These are phyloP conservation scores for Florisuga fusca DNA, from an alignment of 2,797 vertebrate genomes.

Conservation along the genomic window DNA sequence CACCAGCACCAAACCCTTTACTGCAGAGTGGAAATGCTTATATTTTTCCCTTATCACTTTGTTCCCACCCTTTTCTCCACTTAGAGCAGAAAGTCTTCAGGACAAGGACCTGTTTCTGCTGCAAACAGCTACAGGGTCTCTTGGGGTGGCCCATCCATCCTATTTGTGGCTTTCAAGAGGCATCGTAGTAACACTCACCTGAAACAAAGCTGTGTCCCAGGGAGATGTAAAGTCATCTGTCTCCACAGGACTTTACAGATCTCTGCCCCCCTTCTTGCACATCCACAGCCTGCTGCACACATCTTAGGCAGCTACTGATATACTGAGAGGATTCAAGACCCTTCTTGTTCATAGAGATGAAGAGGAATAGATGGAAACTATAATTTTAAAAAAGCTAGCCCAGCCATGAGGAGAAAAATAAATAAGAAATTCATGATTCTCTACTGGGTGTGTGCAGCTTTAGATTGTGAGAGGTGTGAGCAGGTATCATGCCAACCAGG, in stretches of 20 bases:
- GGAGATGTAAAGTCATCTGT: conserved; percentile 2
- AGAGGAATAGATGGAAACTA: neutral
- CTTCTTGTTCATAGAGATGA: neutral
- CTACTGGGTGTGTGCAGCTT: neutral
- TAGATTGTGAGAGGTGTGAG: neutral
- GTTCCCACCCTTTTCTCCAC: neutral
- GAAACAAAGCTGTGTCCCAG: neutral
- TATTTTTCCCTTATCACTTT: neutral
- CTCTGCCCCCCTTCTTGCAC: neutral
- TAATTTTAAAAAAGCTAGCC: neutral
- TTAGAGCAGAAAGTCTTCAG: neutral
- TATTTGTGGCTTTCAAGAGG: neutral
- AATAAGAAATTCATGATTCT: neutral
- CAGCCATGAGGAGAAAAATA: neutral
- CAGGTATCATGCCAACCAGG: neutral
- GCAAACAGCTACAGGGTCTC: neutral
- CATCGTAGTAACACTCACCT: neutral
- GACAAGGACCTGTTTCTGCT: neutral
- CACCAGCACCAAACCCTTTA: neutral
- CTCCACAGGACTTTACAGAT: neutral
- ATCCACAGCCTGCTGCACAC: neutral
- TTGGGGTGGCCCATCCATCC: neutral
- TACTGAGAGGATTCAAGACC: neutral
- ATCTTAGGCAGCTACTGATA: neutral
- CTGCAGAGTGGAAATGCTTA: neutral